Conservation (phyloP, 2,113 vertebrate species). For the Sebastes schlegelii region DNA sequence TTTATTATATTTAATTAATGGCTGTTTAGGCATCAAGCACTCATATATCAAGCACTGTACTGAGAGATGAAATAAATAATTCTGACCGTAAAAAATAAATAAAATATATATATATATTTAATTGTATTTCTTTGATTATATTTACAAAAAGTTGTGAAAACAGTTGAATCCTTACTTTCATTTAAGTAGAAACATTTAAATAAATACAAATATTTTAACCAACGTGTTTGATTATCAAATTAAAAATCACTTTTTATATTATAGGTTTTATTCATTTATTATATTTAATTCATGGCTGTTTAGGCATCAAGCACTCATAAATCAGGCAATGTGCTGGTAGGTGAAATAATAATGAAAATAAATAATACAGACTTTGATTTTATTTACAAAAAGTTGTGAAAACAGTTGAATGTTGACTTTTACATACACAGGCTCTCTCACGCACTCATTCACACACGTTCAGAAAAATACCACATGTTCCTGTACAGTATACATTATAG, state of each 20-base stretch:
- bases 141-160: slow-evolving; percentile 64
- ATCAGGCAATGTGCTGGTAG: too few species aligned
- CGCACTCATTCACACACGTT: background rate
- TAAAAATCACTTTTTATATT: background rate
- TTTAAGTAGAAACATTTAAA: background rate
- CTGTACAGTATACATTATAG: slow-evolving; percentile 40
- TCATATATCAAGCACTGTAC: background rate
- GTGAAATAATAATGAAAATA: background rate
- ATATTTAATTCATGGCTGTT: background rate
- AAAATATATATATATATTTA: background rate
- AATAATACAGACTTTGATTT: background rate
- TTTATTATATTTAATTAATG: background rate
- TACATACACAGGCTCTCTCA: background rate
- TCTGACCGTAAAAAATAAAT: background rate
- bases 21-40: background rate
- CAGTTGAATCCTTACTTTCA: slow-evolving; percentile 20
- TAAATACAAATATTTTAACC: background rate
- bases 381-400: slow-evolving; percentile 66
- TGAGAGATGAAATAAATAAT: background rate
- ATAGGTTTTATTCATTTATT: background rate
- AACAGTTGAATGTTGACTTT: slow-evolving; percentile 31
- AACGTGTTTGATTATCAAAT: background rate
- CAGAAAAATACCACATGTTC: slow-evolving; percentile 33
- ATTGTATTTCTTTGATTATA: slow-evolving; percentile 46
- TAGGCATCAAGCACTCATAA: background rate